Conservation (phyloP, 2,888 invertebrate genomes). For the Gisinianus flammeolus region DNA sequence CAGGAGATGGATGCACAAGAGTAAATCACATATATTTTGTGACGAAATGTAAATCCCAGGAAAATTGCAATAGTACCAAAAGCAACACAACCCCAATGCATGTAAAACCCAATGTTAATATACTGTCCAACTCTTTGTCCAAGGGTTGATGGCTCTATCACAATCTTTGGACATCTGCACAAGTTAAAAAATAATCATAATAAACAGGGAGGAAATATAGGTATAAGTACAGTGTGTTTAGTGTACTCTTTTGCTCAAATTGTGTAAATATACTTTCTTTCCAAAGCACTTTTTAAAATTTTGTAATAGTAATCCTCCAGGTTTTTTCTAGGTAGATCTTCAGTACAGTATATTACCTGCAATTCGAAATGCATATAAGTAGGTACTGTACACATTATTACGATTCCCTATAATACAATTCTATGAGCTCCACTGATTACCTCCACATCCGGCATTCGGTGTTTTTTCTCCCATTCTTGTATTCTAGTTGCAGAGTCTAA, state of each 20-base stretch:
- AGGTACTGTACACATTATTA: background rate
- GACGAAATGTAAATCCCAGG: conserved; percentile 27
- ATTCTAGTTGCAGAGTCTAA: background rate
- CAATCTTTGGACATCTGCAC: conserved; percentile 9
- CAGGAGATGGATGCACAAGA: conserved; percentile 12
- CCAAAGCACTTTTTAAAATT: background rate
- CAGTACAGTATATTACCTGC: conserved; percentile 10
- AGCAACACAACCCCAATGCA: conserved; percentile 20
- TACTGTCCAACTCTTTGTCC: conserved; percentile 21
- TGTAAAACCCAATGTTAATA: conserved; percentile 23
- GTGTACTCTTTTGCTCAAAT: too few species aligned
- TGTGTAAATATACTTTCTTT: background rate
- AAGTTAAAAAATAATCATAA: background rate
- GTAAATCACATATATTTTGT: conserved; percentile 24
- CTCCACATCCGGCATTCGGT: conserved; percentile 10
- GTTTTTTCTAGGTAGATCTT: conserved; percentile 21
- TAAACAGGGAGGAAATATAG: background rate
- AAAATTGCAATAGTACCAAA: conserved; percentile 22
- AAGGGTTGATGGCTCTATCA: conserved; percentile 12
- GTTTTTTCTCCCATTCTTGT: conserved; percentile 23
- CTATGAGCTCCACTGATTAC: background rate
- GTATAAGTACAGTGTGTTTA: background rate
- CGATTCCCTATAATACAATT: background rate
- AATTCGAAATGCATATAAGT: background rate
- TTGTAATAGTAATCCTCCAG: conserved; percentile 19